Evolutionary conservation across 2,888 invertebrate genomes (phyloP).

Genomic region (Zygothrica quintamaculata): DNA sequence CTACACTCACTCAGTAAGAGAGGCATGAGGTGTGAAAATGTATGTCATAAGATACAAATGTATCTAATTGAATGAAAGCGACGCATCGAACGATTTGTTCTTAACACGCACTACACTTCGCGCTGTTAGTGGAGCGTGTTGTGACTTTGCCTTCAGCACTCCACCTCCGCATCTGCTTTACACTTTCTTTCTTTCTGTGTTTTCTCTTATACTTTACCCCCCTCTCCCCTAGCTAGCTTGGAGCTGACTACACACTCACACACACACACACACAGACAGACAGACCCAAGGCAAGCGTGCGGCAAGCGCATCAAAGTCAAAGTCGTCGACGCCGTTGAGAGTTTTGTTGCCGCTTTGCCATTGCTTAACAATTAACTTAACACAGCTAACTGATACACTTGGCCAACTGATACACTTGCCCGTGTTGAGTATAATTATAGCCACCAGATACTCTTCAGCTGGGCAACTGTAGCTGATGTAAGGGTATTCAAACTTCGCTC

Average conservation of each 20-base stretch:
- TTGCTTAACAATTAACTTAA: too few species aligned
- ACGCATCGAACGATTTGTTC: constrained; percentile 67
- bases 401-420: background rate
- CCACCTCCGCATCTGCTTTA: background rate
- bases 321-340: constrained; percentile 62
- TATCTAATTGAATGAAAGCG: constrained; percentile 78
- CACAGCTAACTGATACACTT: too few species aligned
- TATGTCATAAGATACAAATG: constrained; percentile 81
- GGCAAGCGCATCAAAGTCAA: constrained; percentile 74
- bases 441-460: too few species aligned
- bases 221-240: background rate
- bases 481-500: constrained; percentile 32
- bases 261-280: constrained; percentile 3
- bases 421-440: too few species aligned
- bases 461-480: too few species aligned
- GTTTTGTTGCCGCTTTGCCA: constrained; percentile 41
- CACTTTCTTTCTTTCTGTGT: too few species aligned
- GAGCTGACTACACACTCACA: background rate
- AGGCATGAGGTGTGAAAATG: constrained; percentile 76
- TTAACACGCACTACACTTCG: constrained; percentile 62
- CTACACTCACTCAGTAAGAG: constrained; percentile 28
- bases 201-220: too few species aligned
- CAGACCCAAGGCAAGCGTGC: constrained; percentile 46
- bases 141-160: too few species aligned
- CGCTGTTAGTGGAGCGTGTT: constrained; percentile 63